Percentiles rank a stretch among this genome's conserved stretches.
phyloP scores from a whole-genome alignment of 2,888 invertebrate species.

The Oxytorus armatus region DNA sequence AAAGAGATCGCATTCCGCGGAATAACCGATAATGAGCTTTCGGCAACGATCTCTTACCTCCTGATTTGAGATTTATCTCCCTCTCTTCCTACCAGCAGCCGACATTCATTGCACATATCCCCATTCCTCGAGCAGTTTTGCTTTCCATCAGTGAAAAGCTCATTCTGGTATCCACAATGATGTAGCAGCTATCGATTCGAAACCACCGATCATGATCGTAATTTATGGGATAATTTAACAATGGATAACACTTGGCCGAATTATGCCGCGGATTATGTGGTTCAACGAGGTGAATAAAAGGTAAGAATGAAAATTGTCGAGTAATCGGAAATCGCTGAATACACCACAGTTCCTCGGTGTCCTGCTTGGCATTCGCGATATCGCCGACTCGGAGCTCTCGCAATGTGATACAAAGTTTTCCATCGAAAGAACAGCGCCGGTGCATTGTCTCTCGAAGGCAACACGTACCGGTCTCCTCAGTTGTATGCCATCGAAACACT shows the following conservation, averaged over 20 bases:
- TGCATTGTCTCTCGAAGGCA: slow-evolving; percentile 56
- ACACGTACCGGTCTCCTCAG: slow-evolving; percentile 14
- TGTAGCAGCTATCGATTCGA: slow-evolving; percentile 1
- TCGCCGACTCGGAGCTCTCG: slow-evolving; percentile 2
- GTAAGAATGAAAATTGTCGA: background rate
- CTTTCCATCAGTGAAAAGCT: background rate
- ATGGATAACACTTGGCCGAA: background rate
- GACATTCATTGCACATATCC: background rate
- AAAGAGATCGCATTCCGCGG: slow-evolving; percentile 13
- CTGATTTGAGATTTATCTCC: background rate
- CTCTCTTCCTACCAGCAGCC: no score
- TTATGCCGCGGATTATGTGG: background rate
- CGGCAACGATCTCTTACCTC: slow-evolving; percentile 46
- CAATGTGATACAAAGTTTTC: slow-evolving; percentile 59
- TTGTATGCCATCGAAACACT: slow-evolving; percentile 62
- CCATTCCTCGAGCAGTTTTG: slow-evolving; percentile 10
- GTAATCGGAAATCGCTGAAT: slow-evolving; percentile 55
- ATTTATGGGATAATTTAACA: background rate
- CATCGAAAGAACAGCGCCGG: slow-evolving; percentile 35
- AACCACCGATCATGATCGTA: slow-evolving; percentile 15
- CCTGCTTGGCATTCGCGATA: background rate
- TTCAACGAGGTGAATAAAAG: slow-evolving; percentile 4
- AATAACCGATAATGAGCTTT: slow-evolving; percentile 58
- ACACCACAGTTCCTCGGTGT: background rate
- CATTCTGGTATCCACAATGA: background rate